Base-by-base conservation (phyloP, 1,140 invertebrate species). In the Pollicipes pollicipes region DNA sequence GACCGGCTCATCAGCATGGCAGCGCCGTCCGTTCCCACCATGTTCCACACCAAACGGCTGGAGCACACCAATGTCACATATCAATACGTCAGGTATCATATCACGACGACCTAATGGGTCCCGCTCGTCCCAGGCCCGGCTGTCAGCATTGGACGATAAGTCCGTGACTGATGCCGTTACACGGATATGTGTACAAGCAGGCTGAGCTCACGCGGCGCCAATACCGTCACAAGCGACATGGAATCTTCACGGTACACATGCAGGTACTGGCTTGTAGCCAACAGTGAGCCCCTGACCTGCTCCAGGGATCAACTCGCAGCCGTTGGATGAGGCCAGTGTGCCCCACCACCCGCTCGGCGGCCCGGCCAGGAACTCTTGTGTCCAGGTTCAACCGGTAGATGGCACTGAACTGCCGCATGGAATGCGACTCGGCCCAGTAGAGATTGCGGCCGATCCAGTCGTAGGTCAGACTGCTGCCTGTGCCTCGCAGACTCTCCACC, bases 361-460 rank as follows among this genome's bases (percentile, higher is more conserved):
- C 2, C 45, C 16, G 32, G 32, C 24, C 45, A 17, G n/a, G n/a
- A n/a, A n/a, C n/a, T n/a, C n/a, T n/a, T n/a, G 45, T 58, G 21
- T 58, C 45, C 45, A 58, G 45, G 24, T 58, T 58, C 2, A 10
- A 21, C 45, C 45, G 45, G 17, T 58, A 58, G 45, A 58, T 58
- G 45, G 45, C 3, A 21, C 45, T 58, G 45, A 21, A 58, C 17
- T 71, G 37, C 79, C 4, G 75, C 79, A 70, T 80, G 17, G 83
- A 79, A 74, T 83, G 82, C 3, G 80, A 77, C 78, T 91, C 88
- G 0, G 87, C 82, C 87, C 89, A 90, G 76, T 93, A 95, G 0
- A 95, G 78, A 67, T 86, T 86, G 68, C 90, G 83, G 64, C 87
- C 85, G 17, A 95, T 84, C 93, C 93, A 96, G 78, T 96, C 92